Base-by-base conservation (phyloP, 2,113 vertebrate genomes). In the Marmota monax region DNA sequence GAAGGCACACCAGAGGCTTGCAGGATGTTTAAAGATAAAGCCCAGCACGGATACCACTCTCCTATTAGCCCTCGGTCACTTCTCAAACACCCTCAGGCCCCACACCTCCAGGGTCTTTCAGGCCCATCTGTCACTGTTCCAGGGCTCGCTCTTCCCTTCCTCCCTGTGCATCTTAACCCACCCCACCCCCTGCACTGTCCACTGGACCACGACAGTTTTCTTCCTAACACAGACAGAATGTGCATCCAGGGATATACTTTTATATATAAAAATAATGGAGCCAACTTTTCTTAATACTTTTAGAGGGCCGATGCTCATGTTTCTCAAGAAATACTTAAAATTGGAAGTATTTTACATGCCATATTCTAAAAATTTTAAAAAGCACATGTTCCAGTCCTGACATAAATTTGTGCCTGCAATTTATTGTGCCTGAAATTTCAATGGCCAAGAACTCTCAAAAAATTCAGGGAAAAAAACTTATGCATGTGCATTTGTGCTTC, bases 311-410 rank as follows among this genome's bases (percentile, higher is more conserved):
- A 37, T 39, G 78, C 16, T 70, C 48, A 45, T 58, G 7, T 48
- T 87, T 70, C 27, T 87, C 37, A 72, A 80, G 37, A 93, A 93
- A 70, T 34, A 53, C n/a, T 92, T 58, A 37, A 79, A 42, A 78
- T 8, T 56, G 20, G 56, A 86, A 76, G 27, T 85, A 63, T 51
- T 65, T 87, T 70, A 73, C 10, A n/a, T 45, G n/a, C n/a, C 27
- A 69, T 70, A 79, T 79, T 90, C 37, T 88, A 83, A 87, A 83
- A 63, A 63, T 27, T 45, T 88, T 69, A 58, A 20, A 14, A 87
- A 80, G 34, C 12, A 61, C 14, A 77, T 48, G 22, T 88, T 34
- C 65, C 69, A 70, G 32, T 37, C 70, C 76, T 88, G 70, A 70
- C 18, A n/a, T 51, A 70, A 69, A 83, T 77, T 29, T 70, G 22